phyloP scores from a whole-genome alignment of 2,888 invertebrate genomes.

The Chaetogeoica ovagalla region DNA sequence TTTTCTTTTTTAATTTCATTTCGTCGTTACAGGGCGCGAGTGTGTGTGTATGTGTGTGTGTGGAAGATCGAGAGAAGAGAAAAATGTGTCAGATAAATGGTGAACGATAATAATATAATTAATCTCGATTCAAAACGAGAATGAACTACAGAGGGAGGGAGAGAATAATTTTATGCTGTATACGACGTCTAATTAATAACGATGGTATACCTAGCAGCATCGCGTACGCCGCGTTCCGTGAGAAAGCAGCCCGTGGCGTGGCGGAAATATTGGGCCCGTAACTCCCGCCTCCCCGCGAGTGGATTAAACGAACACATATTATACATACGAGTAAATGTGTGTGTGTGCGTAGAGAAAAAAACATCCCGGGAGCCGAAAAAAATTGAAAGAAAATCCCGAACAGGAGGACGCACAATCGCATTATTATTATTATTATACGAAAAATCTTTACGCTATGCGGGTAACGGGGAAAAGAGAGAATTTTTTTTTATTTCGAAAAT shows the following conservation, averaged over 20 bases:
- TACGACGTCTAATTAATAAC: constrained; percentile 45
- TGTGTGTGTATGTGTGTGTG: neutral
- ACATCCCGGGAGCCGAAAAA: constrained; percentile 15
- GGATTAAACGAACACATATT: constrained; percentile 32
- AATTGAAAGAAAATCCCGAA: constrained; percentile 1
- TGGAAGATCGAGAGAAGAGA: neutral
- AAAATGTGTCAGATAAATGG: neutral
- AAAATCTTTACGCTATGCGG: constrained; percentile 6
- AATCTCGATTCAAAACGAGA: constrained; percentile 33
- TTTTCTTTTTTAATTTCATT: neutral
- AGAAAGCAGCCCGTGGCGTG: constrained; percentile 24
- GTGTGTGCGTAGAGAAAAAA: neutral
- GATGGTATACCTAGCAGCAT: constrained; percentile 8
- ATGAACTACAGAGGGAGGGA: neutral
- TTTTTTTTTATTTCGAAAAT: too few relatives aligned
- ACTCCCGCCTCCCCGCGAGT: constrained; percentile 8
- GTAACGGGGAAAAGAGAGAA: too few relatives aligned
- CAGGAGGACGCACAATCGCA: neutral
- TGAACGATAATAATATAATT: constrained; percentile 21
- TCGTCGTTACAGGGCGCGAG: neutral
- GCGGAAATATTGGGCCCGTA: constrained; percentile 42
- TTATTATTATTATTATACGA: constrained; percentile 14
- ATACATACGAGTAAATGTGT: too few relatives aligned
- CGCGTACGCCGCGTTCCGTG: constrained; percentile 20
- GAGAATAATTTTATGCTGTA: constrained; percentile 17